Evolutionary conservation across 2,888 invertebrate species (phyloP), one percentile per base, ranked within the genome.

Genomic region (Lydus trimaculatus): DNA sequence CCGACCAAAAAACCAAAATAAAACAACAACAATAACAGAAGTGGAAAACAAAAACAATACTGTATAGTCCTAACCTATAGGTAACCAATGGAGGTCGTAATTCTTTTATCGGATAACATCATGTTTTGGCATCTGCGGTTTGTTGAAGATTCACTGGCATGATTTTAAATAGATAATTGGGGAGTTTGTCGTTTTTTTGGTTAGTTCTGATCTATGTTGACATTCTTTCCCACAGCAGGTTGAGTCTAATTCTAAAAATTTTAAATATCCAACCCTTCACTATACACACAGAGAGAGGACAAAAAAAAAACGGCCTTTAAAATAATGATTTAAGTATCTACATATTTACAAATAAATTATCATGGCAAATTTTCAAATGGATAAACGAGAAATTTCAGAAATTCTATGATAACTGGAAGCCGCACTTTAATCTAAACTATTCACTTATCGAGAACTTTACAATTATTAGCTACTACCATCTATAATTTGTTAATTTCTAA

Each of bases 111-210:
- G 52, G 52, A 52, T 52, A 52, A 52, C 52, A 52, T 52, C 52
- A 52, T 52, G 52, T 52, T 52, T 52, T 52, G 52, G 52, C 52
- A 52, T 52, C 52, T 52, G 52, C 52, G 52, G 52, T 52, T 52
- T 52, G 52, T 52, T 52, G 52, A 52, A 52, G 52, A 52, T 52
- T 25, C 52, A 52, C 52, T 52, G 25, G 52, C 25, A 52, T 52
- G 52, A 52, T 52, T 52, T 5, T 52, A 52, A 48, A 52, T 52
- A 52, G 52, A 52, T 52, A 52, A 52, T 52, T 52, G 52, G 52
- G 23, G 25, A 25, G 48, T 9, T 20, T 48, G 20, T 23, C 4
- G 13, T 4, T 25, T 9, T 48, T 7, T 20, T 17, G n/a, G 5
- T 5, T 48, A 0, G 23, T 52, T 13, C 15, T 52, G 52, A 52